phyloP scores from a whole-genome alignment of 1,140 invertebrate genomes.

The Parapsyche elsis region DNA sequence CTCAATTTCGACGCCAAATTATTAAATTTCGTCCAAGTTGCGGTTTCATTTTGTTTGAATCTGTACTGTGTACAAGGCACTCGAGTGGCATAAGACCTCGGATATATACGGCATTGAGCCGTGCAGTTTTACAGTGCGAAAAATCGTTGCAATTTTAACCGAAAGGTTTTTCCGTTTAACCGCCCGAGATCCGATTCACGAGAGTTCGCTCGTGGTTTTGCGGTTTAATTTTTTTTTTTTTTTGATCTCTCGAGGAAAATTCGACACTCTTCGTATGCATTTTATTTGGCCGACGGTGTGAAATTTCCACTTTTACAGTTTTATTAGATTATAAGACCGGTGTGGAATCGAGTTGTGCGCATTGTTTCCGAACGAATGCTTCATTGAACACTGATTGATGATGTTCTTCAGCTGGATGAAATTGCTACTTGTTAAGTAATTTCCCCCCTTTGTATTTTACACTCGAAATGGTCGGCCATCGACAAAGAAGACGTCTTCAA shows the following conservation, averaged over 20 bases:
- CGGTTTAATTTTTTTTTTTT: too few relatives aligned
- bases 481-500: neutral
- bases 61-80: neutral
- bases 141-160: neutral
- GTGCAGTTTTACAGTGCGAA: neutral
- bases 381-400: slow-evolving; percentile 18
- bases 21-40: neutral
- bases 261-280: neutral
- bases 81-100: neutral
- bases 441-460: too few relatives aligned
- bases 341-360: neutral
- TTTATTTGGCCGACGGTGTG: neutral
- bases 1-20: neutral
- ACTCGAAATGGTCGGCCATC: too few relatives aligned
- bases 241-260: neutral
- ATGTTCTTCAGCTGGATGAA: neutral
- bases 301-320: slow-evolving; percentile 7
- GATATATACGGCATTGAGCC: neutral
- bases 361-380: slow-evolving; percentile 10
- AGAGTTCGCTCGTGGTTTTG: too few relatives aligned
- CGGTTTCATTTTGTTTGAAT: slow-evolving; percentile 15
- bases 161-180: too few relatives aligned
- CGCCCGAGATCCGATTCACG: too few relatives aligned
- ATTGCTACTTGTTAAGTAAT: neutral
- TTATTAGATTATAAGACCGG: neutral